These are phyloP conservation scores for Bombus turneri DNA, from an alignment of 1,140 invertebrate species.

Conservation along the genomic window DNA sequence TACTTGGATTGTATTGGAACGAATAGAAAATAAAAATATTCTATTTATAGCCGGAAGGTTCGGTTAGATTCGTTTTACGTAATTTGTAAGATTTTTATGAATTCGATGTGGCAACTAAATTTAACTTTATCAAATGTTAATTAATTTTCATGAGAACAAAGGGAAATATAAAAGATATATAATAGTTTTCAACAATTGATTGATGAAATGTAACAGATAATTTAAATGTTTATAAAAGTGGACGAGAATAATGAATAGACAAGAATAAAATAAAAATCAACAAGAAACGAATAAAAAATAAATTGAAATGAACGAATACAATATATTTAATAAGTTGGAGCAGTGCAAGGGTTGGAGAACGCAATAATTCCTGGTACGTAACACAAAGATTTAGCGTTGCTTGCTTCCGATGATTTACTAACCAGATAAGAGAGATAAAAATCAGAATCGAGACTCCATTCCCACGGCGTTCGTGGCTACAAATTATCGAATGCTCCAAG, in stretches of 20 bases:
- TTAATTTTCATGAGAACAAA: background rate
- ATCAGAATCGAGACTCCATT: conserved; percentile 51
- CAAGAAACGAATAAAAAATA: background rate
- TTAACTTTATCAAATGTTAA: background rate
- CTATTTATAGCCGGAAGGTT: too few species aligned
- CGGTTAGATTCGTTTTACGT: background rate
- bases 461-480: conserved; percentile 64
- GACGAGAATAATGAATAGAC: too few species aligned
- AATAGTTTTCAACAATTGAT: too few species aligned
- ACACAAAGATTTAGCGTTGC: background rate
- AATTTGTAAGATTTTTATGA: too few species aligned
- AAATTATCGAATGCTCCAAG: conserved; percentile 59
- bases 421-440: conserved; percentile 51
- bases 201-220: background rate
- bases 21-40: too few species aligned
- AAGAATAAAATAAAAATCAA: background rate
- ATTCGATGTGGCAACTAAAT: background rate
- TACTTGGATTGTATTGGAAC: background rate
- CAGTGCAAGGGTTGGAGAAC: background rate
- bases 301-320: background rate
- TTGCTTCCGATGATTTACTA: conserved; percentile 29
- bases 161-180: background rate
- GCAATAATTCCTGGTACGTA: background rate
- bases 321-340: background rate
- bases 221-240: background rate